These are phyloP conservation scores for Apis cerana DNA, from an alignment of 1,140 invertebrate species.

Conservation along the genomic window DNA sequence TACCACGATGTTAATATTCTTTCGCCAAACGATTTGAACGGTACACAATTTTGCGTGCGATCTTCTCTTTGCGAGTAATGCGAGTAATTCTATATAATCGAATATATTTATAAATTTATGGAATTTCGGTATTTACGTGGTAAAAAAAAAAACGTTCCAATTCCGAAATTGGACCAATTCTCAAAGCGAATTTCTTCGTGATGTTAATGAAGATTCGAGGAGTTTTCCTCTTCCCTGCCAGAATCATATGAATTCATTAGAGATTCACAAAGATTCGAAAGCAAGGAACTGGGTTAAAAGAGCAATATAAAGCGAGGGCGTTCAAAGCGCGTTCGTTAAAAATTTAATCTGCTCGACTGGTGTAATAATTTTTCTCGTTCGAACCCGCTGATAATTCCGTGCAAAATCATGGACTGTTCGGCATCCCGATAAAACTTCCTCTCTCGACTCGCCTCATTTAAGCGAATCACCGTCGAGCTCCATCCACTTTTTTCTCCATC, in stretches of 20 bases:
- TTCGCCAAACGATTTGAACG: neutral
- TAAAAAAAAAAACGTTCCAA: too few species aligned
- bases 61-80: neutral
- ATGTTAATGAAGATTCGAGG: neutral
- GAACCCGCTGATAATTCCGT: neutral
- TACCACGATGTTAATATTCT: neutral
- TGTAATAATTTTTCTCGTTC: neutral
- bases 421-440: neutral
- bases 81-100: neutral
- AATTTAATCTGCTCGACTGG: neutral
- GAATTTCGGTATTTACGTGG: too few species aligned
- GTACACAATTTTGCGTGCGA: too few species aligned
- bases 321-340: neutral
- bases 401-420: slow-evolving; percentile 16
- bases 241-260: neutral
- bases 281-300: too few species aligned
- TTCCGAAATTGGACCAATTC: too few species aligned
- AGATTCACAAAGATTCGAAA: too few species aligned
- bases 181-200: too few species aligned
- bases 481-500: neutral
- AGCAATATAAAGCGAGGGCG: too few species aligned
- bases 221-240: accelerated
- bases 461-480: slow-evolving; percentile 6
- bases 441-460: neutral
- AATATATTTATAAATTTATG: too few species aligned